phyloP scores from a whole-genome alignment of 1,140 invertebrate species.

The Drosophila sulfurigaster region DNA sequence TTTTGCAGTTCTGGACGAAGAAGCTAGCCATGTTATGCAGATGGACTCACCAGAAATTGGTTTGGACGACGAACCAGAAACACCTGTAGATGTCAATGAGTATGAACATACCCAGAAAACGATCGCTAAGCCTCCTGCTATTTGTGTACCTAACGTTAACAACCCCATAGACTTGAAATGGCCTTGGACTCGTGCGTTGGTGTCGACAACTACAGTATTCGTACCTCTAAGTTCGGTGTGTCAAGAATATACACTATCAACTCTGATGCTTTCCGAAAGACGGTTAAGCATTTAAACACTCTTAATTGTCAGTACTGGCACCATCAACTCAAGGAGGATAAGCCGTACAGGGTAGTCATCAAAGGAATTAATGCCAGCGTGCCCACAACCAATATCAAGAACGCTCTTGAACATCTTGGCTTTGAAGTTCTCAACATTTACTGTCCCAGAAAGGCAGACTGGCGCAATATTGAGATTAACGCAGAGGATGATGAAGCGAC shows the following conservation, averaged over 20 bases:
- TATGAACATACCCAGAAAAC: no score
- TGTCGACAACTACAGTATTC: no score
- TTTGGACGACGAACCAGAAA: no score
- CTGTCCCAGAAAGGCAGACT: slow-evolving; percentile 23
- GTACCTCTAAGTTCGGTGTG: no score
- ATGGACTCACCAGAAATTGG: no score
- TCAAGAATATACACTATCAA: no score
- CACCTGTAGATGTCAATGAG: no score
- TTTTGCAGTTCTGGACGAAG: background rate
- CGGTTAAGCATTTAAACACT: slow-evolving; percentile 13
- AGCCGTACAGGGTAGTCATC: slow-evolving; percentile 18
- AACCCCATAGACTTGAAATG: no score
- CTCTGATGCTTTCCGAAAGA: slow-evolving; percentile 20
- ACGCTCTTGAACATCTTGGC: background rate
- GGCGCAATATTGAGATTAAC: background rate
- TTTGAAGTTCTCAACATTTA: slow-evolving; percentile 28
- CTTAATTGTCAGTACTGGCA: slow-evolving; percentile 30
- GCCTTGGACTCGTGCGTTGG: no score
- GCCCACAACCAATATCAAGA: background rate
- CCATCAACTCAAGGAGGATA: slow-evolving; percentile 34
- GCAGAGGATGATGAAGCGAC: background rate
- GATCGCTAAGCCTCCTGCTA: no score
- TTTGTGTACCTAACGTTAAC: no score
- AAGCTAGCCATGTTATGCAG: slow-evolving; percentile 23
- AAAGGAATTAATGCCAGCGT: slow-evolving; percentile 26